phyloP scores from a whole-genome alignment of 1,140 invertebrate genomes.

The Coelopa frigida region DNA sequence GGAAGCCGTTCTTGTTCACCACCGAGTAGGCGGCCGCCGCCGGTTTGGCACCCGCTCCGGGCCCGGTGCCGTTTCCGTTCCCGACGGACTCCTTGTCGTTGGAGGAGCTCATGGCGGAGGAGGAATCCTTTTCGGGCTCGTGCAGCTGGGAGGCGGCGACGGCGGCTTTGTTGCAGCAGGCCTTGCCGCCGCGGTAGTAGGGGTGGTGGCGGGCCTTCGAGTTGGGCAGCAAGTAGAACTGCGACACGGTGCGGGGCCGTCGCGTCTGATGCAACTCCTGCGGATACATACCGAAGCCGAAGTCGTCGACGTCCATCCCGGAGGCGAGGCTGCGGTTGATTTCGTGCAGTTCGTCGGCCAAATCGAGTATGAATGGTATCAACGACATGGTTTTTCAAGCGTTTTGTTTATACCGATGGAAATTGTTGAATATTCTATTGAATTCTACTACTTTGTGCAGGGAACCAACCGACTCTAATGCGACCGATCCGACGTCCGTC shows the following conservation, averaged over 20 bases:
- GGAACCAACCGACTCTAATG: slow-evolving; percentile 11
- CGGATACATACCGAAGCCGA: slow-evolving; percentile 36
- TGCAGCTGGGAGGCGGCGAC: slow-evolving; percentile 12
- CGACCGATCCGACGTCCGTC: slow-evolving; percentile 12
- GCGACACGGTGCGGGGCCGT: slow-evolving; percentile 18
- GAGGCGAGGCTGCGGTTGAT: slow-evolving; percentile 28
- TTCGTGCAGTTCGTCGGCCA: slow-evolving; percentile 41
- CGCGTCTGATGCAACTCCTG: slow-evolving; percentile 20
- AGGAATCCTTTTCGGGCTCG: slow-evolving; percentile 30
- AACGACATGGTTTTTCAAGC: slow-evolving; percentile 26
- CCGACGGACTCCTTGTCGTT: slow-evolving; percentile 6
- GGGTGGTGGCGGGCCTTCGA: slow-evolving; percentile 34
- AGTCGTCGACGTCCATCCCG: slow-evolving; percentile 34
- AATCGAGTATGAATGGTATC: slow-evolving; percentile 40
- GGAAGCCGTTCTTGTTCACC: slow-evolving; percentile 45
- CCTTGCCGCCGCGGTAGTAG: slow-evolving; percentile 31
- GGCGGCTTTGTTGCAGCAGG: slow-evolving; percentile 32
- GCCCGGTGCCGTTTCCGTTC: neutral
- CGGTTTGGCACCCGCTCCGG: slow-evolving; percentile 10
- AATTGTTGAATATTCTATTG: slow-evolving; percentile 1
- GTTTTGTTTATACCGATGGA: neutral
- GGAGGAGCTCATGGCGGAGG: neutral
- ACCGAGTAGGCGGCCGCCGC: slow-evolving; percentile 33
- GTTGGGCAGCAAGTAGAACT: slow-evolving; percentile 29
- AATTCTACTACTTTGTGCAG: neutral